A percentile compares a stretch with the other conserved stretches of the same genome.
These are phyloP conservation scores for Dermochelys coriacea DNA, from an alignment of 2,797 vertebrate genomes.

Conservation along the genomic window DNA sequence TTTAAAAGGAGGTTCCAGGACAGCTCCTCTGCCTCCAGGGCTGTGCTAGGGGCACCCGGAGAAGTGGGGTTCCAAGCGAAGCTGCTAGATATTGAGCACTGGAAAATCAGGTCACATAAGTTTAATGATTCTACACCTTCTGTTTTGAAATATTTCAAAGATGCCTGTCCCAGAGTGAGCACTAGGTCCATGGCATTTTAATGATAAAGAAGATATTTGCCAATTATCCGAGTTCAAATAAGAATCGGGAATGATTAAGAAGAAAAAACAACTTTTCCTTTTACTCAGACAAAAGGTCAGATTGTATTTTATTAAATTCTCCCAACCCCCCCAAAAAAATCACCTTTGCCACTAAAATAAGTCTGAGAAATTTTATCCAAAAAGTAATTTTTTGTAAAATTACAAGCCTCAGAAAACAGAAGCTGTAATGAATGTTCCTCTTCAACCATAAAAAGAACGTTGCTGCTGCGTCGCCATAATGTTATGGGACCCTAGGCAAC, in stretches of 20 bases:
- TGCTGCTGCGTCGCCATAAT: slow-evolving; percentile 62
- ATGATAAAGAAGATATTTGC: slow-evolving; percentile 17
- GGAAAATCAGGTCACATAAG: not conserved
- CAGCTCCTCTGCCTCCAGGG: not conserved
- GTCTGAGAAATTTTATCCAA: slow-evolving; percentile 37
- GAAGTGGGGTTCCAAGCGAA: not conserved
- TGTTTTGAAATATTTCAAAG: not conserved
- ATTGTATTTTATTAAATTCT: not conserved
- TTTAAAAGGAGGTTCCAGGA: not conserved
- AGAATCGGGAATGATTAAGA: not conserved
- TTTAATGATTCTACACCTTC: not conserved
- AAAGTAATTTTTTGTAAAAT: slow-evolving; percentile 11
- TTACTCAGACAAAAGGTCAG: not conserved
- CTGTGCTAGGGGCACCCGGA: not conserved
- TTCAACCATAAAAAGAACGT: slow-evolving; percentile 58
- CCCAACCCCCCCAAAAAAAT: not conserved
- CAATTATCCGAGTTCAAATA: not conserved
- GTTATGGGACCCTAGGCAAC: slow-evolving; percentile 64
- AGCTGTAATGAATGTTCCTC: slow-evolving; percentile 49
- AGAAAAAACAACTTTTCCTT: not conserved
- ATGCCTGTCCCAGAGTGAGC: not conserved
- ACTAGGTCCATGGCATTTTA: not conserved
- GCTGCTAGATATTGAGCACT: not conserved
- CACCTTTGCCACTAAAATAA: slow-evolving; percentile 47
- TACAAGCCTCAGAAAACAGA: slow-evolving; percentile 37